A percentile compares a stretch with the other conserved stretches of the same genome.
These are phyloP conservation scores for Rotaria magnacalcarata DNA, from an alignment of 2,888 invertebrate genomes.

Conservation along the genomic window DNA sequence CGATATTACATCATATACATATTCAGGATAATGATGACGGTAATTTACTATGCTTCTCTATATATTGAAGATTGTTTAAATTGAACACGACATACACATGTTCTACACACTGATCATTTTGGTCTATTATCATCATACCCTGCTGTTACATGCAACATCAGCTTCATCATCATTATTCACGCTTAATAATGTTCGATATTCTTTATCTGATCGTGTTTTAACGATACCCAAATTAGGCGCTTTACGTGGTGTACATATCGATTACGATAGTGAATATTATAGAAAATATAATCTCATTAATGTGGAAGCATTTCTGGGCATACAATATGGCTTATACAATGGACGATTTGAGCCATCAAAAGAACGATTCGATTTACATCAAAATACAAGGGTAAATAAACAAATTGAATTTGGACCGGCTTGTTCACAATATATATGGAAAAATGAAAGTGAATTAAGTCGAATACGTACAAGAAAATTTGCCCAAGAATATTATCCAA, in stretches of 20 bases:
- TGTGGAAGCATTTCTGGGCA: slow-evolving; percentile 27
- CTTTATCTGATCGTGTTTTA: slow-evolving; percentile 20
- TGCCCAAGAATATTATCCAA: not conserved
- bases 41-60: not conserved
- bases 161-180: slow-evolving; percentile 19
- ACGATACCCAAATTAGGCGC: not conserved
- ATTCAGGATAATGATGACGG: slow-evolving; percentile 6
- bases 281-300: not conserved
- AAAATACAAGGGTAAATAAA: not conserved
- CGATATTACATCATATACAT: not conserved
- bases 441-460: slow-evolving; percentile 2
- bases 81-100: slow-evolving; percentile 5
- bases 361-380: not conserved
- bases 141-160: not conserved
- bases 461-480: not conserved
- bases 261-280: not conserved
- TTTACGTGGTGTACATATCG: slow-evolving; percentile 3
- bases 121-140: not conserved
- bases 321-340: slow-evolving; percentile 30
- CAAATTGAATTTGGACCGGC: not conserved
- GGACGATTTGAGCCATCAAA: slow-evolving; percentile 25
- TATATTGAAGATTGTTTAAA: slow-evolving; percentile 19
- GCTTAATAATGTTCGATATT: slow-evolving; percentile 20
- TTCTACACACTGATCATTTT: slow-evolving; percentile 5
- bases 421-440: slow-evolving; percentile 16